Evolutionary conservation across 2,797 vertebrate species (phyloP).

Genomic region (Peromyscus attwateri): DNA sequence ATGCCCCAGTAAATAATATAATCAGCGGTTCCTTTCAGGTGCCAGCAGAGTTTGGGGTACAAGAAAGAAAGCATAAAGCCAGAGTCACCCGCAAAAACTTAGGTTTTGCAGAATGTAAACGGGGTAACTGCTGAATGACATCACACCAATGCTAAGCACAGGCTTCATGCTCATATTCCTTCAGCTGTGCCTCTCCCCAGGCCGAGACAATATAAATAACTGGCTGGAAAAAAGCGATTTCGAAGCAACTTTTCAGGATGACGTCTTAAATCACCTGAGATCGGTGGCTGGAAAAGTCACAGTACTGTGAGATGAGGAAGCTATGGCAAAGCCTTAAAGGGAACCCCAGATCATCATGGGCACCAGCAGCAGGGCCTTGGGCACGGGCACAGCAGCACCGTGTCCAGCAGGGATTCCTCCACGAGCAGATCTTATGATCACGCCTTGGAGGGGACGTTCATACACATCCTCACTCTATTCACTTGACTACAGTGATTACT

Average conservation of each 20-base stretch:
- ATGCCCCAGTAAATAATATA: neutral
- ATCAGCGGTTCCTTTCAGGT: neutral
- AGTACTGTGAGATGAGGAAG: neutral
- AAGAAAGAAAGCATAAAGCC: neutral
- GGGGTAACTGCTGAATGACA: neutral
- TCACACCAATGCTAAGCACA: neutral
- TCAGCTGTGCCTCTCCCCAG: neutral
- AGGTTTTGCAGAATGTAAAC: neutral
- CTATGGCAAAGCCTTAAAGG: neutral
- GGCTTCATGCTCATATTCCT: neutral
- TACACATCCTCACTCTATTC: neutral
- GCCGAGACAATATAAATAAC: neutral
- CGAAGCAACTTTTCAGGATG: neutral
- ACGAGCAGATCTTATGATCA: neutral
- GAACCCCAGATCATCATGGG: rapidly evolving
- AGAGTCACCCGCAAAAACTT: neutral
- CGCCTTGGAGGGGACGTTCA: neutral
- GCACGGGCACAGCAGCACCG: rapidly evolving
- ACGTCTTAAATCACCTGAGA: neutral
- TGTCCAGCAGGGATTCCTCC: too few species aligned
- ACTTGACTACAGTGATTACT: neutral
- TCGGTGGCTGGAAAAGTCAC: neutral
- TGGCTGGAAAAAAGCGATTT: neutral
- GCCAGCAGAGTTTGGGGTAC: neutral
- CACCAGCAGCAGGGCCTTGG: rapidly evolving